These are phyloP conservation scores for Lepus timidus DNA, from an alignment of 2,113 vertebrate genomes.

Conservation along the genomic window DNA sequence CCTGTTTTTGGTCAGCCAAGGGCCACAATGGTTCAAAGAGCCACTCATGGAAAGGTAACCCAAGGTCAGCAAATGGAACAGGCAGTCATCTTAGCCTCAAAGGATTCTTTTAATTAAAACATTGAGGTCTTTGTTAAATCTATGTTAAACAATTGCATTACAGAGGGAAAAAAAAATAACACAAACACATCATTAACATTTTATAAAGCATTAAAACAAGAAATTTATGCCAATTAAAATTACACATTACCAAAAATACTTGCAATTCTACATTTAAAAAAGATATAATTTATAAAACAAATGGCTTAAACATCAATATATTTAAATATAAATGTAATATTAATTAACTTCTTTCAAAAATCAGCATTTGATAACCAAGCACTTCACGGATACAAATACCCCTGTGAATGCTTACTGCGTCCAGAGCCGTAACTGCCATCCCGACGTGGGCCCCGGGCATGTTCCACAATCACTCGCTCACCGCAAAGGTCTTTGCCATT, in stretches of 20 bases:
- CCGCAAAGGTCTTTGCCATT: conserved; percentile 98
- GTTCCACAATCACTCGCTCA: conserved; percentile 93
- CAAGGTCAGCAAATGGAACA: conserved; percentile 98
- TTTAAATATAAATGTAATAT: conserved; percentile 64
- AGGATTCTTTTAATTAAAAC: conserved; percentile 99
- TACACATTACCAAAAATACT: conserved; percentile 85
- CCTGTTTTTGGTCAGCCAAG: conserved; percentile 96
- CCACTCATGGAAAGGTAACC: conserved; percentile 98
- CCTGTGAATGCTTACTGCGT: conserved; percentile 93
- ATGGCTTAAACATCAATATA: conserved; percentile 80
- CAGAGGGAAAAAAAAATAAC: conserved; percentile 87
- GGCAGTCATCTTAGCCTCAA: conserved; percentile 96
- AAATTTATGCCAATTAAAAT: conserved; percentile 81
- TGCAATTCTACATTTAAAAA: conserved; percentile 79
- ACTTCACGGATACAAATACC: conserved; percentile 80
- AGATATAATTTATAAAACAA: conserved; percentile 83
- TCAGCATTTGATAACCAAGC: conserved; percentile 77
- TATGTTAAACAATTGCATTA: conserved; percentile 94
- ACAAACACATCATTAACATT: conserved; percentile 85
- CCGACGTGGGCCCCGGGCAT: conserved; percentile 92
- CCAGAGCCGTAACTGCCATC: conserved; percentile 94
- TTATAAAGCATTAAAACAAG: conserved; percentile 85
- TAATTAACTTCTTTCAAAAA: conserved; percentile 68
- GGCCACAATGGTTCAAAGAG: conserved; percentile 96
- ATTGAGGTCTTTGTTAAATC: conserved; percentile 98